Evolutionary conservation across 2,888 invertebrate genomes (phyloP).

Genomic region (Andricus quercusramuli): DNA sequence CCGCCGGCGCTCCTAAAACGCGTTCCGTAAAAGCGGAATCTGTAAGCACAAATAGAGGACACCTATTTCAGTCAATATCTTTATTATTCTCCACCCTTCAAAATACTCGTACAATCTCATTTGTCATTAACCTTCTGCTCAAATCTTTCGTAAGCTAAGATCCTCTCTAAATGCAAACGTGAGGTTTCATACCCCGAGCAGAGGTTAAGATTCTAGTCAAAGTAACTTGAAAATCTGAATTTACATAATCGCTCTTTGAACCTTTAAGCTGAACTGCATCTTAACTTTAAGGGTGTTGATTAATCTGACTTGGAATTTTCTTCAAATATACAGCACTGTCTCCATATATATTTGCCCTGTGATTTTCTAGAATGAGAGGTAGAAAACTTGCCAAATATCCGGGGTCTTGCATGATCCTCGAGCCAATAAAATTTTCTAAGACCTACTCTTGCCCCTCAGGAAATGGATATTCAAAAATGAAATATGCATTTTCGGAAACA

Average conservation of each 20-base stretch:
- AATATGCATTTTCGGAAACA: no score
- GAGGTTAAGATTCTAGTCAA: background rate
- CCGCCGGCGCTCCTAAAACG: slow-evolving; percentile 91
- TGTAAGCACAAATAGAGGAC: slow-evolving; percentile 73
- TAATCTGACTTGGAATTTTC: no score
- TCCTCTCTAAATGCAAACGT: background rate
- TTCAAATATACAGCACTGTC: no score
- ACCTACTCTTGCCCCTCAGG: no score
- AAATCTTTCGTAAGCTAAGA: background rate
- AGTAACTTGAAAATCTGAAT: background rate
- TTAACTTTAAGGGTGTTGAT: background rate
- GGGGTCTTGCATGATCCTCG: no score
- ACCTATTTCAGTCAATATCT: background rate
- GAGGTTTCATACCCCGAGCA: background rate
- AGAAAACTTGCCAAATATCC: no score
- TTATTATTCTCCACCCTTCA: background rate
- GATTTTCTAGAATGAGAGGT: no score
- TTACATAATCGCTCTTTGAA: background rate
- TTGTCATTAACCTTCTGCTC: slow-evolving; percentile 17
- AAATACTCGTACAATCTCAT: background rate
- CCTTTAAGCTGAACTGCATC: background rate
- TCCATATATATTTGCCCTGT: no score
- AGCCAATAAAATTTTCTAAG: no score
- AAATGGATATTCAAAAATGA: no score
- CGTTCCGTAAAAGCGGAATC: slow-evolving; percentile 98